Evolutionary conservation across 2,113 vertebrate genomes (phyloP).

Genomic region (Coturnix japonica): DNA sequence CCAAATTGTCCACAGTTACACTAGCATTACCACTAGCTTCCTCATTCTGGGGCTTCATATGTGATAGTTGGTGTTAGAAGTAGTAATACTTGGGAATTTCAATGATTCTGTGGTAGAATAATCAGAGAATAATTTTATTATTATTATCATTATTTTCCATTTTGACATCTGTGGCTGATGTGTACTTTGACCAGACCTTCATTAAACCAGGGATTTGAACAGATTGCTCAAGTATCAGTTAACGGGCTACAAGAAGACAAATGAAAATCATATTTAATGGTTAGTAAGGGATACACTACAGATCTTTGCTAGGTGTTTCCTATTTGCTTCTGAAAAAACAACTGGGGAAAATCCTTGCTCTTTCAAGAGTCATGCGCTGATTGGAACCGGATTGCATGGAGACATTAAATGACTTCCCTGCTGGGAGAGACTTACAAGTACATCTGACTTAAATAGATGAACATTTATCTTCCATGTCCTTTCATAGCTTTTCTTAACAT

Average conservation of each 20-base stretch:
- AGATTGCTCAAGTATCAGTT: neutral
- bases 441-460: conserved; percentile 6
- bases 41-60: neutral
- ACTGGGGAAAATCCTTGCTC: neutral
- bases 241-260: neutral
- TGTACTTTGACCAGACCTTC: neutral
- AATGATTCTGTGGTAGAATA: neutral
- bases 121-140: neutral
- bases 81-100: neutral
- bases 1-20: neutral
- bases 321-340: neutral
- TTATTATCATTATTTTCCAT: neutral
- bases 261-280: neutral
- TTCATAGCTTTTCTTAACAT: conserved; percentile 20
- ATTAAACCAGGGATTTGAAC: neutral
- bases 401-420: conserved; percentile 17
- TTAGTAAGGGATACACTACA: neutral
- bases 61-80: neutral
- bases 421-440: conserved; percentile 16
- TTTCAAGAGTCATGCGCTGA: neutral
- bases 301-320: neutral
- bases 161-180: neutral
- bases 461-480: neutral
- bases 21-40: neutral
- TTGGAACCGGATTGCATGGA: neutral